These are phyloP conservation scores for Charadrius vociferus DNA, from an alignment of 2,113 vertebrate genomes.

Conservation along the genomic window DNA sequence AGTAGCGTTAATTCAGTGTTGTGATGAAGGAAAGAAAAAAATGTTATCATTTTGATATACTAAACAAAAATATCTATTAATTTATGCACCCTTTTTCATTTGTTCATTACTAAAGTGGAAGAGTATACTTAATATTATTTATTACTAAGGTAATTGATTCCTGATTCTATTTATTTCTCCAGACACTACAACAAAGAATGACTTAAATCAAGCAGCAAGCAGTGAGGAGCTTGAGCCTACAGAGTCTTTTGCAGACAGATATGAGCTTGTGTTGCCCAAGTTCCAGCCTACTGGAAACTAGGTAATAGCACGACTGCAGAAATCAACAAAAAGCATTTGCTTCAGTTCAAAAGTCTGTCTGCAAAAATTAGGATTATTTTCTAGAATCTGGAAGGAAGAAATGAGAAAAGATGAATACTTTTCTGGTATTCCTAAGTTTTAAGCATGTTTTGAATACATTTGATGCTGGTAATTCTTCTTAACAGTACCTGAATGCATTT, in stretches of 20 bases:
- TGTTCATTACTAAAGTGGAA: background rate
- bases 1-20: background rate
- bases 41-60: background rate
- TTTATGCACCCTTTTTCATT: background rate
- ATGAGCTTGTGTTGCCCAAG: background rate
- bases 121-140: background rate
- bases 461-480: background rate
- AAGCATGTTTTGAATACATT: background rate
- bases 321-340: background rate
- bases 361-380: background rate
- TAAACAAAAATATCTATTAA: background rate
- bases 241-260: background rate
- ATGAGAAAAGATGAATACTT: background rate
- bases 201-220: background rate
- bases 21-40: background rate
- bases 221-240: background rate
- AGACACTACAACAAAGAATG: background rate
- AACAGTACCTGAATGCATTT: background rate
- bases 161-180: background rate
- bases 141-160: background rate
- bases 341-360: background rate
- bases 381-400: background rate
- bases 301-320: background rate
- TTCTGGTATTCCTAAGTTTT: background rate
- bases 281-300: background rate